A percentile compares a stretch with the other conserved stretches of the same genome.
Conservation (phyloP, 2,113 vertebrate species). For the Orycteropus afer region DNA sequence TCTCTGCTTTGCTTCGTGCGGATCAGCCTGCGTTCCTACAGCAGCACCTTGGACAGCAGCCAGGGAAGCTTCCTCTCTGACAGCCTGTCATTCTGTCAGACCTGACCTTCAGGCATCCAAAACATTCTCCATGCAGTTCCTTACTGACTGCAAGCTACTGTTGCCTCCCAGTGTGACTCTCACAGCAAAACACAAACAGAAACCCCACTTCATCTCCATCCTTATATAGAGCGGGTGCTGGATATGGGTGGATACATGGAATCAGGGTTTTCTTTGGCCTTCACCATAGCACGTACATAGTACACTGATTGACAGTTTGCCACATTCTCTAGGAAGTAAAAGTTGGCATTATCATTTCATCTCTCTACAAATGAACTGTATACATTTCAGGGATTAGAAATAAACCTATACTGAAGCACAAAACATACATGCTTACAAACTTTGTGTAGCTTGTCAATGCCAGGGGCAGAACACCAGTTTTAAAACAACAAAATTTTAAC, state of each 20-base stretch:
- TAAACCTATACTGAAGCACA: conserved; percentile 5
- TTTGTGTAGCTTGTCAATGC: neutral
- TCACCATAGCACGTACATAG: conserved; percentile 78
- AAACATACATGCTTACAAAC: neutral
- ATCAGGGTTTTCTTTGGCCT: conserved; percentile 82
- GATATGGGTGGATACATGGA: conserved; percentile 84
- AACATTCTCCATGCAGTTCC: conserved; percentile 80
- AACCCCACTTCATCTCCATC: conserved; percentile 87
- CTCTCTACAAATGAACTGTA: conserved; percentile 42
- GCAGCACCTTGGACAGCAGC: conserved; percentile 83
- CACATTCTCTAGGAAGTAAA: conserved; percentile 72
- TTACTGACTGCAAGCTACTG: conserved; percentile 86
- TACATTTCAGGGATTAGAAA: conserved; percentile 55
- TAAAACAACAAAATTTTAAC: conserved; percentile 1
- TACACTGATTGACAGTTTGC: conserved; percentile 79
- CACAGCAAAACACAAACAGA: conserved; percentile 84
- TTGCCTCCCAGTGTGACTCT: conserved; percentile 87
- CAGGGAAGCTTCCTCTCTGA: conserved; percentile 82
- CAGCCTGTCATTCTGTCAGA: conserved; percentile 92
- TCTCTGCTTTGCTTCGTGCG: conserved; percentile 53
- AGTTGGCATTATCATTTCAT: neutral
- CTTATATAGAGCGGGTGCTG: conserved; percentile 82
- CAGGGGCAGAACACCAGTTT: conserved; percentile 17
- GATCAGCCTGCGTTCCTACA: conserved; percentile 45
- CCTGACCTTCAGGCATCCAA: conserved; percentile 86